Base-by-base conservation (phyloP, 2,113 vertebrate species). In the Oncorhynchus nerka region DNA sequence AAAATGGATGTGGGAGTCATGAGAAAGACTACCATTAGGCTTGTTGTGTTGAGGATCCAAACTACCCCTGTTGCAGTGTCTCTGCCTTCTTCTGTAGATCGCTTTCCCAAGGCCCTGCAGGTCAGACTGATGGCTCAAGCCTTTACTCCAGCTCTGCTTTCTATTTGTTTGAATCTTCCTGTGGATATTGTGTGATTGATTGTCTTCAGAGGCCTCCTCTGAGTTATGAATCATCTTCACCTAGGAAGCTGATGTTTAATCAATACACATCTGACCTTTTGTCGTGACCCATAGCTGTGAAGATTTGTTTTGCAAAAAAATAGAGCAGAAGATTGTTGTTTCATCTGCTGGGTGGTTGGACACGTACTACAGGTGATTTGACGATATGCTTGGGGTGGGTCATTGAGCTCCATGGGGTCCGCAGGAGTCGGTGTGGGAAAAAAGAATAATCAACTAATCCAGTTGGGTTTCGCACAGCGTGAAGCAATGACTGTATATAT, bases 251-350 rank as follows among this genome's bases (percentile, higher is more conserved):
- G 92, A 92, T 90, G 57, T 91, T 91, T 93, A 93, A 93, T 94
- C 93, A 92, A 93, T 94, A 93, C 79, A 88, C 85, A 89, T 87
- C 88, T 91, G 92, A 93, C 92, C 91, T 90, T 88, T 86, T 90
- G 88, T 90, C 87, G 75, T 91, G 89, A 93, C 90, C 92, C 90
- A 24, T 34, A 85, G 84, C 84, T 85, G 83, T 78, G 72, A 83
- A 81, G 87, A 92, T 92, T 90, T 82, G 85, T 91, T 92, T 90
- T 85, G 87, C 79, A 84, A 80, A 89, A 86, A 89, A 39, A 45
- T 82, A 77, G 78, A 84, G 86, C 74, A 62, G 78, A 39, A 75
- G 62, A 77, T 79, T 84, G 79, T 67, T 70, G 67, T 81, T 85
- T 81, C 9, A 69, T 81, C 70, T 67, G 64, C 69, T 12, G 59